These are phyloP conservation scores for Sigmodon hispidus DNA, from an alignment of 2,113 vertebrate species.

Conservation along the genomic window DNA sequence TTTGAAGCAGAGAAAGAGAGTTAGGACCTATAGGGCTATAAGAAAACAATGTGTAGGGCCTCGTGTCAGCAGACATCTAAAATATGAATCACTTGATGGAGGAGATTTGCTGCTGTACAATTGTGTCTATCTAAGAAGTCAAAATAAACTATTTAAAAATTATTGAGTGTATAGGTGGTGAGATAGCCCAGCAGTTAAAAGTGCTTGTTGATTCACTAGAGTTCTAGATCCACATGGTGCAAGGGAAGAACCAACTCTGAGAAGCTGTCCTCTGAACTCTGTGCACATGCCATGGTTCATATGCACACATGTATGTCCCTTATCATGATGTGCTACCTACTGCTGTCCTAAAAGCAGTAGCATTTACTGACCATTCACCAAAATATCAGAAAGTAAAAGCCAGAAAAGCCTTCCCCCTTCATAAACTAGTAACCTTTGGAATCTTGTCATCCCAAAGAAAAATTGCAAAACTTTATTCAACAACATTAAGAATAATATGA, in stretches of 20 bases:
- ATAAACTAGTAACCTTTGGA: neutral
- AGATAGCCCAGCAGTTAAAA: neutral
- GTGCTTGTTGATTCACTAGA: neutral
- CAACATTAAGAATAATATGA: too few species aligned
- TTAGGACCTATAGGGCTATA: neutral
- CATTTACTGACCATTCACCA: neutral
- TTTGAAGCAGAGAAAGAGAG: neutral
- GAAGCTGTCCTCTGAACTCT: neutral
- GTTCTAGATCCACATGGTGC: neutral
- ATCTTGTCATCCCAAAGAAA: neutral
- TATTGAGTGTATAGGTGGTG: neutral
- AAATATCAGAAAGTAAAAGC: neutral
- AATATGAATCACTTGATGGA: neutral
- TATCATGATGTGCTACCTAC: neutral
- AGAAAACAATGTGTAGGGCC: neutral
- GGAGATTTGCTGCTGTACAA: fast-evolving
- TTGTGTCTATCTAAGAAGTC: neutral
- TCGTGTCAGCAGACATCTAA: neutral
- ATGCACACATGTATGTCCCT: too few species aligned
- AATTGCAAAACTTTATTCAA: neutral
- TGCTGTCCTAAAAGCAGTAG: too few species aligned
- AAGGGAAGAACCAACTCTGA: too few species aligned
- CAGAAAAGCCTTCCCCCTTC: neutral
- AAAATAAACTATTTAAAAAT: neutral
- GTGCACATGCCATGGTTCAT: neutral